phyloP scores from a whole-genome alignment of 1,140 invertebrate genomes.

The Cydia strobilella region DNA sequence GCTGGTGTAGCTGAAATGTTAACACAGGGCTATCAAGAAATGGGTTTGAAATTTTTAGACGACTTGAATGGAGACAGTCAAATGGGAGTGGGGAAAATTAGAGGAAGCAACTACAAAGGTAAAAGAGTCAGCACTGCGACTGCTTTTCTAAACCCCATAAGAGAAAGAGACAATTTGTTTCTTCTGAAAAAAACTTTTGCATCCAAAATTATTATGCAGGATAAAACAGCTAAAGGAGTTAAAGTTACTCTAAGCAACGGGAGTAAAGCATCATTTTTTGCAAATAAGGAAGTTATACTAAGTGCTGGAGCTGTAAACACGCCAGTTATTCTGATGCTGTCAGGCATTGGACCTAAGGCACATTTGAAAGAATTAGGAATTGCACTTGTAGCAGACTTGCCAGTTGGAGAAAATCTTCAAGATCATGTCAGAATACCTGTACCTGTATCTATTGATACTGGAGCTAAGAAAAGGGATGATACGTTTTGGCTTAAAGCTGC shows the following conservation, averaged over 20 bases:
- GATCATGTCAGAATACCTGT: conserved; percentile 87
- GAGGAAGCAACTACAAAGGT: conserved; percentile 78
- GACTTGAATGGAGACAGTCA: conserved; percentile 76
- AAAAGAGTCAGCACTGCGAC: conserved; percentile 83
- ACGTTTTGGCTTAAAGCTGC: conserved; percentile 62
- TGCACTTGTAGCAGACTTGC: conserved; percentile 82
- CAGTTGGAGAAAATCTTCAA: conserved; percentile 87
- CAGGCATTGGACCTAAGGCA: conserved; percentile 64
- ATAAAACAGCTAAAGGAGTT: conserved; percentile 48
- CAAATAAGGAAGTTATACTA: conserved; percentile 86
- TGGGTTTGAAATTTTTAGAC: conserved; percentile 63
- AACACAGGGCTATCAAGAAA: conserved; percentile 68
- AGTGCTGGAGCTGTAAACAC: conserved; percentile 87
- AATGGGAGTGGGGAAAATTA: conserved; percentile 75
- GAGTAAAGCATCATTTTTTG: conserved; percentile 75
- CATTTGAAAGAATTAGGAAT: conserved; percentile 83
- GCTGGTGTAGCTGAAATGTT: conserved; percentile 58
- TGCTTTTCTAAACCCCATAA: conserved; percentile 82
- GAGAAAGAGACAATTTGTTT: conserved; percentile 84
- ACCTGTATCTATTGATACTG: conserved; percentile 81
- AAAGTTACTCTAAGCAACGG: conserved; percentile 64
- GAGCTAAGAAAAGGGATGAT: conserved; percentile 61
- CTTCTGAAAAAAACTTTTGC: conserved; percentile 78
- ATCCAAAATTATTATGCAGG: conserved; percentile 53
- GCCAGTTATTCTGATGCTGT: conserved; percentile 80